A percentile compares a stretch with the other conserved stretches of the same genome.
Evolutionary conservation across 2,888 invertebrate species (phyloP).

Genomic region (Macrophya annulata): DNA sequence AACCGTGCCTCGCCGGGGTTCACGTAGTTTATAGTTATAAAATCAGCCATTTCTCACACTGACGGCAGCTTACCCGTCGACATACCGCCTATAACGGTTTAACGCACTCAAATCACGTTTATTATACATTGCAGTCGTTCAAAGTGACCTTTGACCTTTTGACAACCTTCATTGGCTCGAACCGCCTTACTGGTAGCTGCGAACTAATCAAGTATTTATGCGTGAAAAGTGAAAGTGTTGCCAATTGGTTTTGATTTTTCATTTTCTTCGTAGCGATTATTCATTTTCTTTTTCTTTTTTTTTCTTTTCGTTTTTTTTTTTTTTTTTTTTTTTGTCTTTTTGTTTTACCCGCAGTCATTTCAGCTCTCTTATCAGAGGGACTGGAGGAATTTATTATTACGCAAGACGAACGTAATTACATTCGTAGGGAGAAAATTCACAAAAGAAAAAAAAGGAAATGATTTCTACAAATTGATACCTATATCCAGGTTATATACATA

Average conservation of each 20-base stretch:
- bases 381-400: background rate
- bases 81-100: background rate
- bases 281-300: too few relatives aligned
- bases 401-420: background rate
- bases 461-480: background rate
- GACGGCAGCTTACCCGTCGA: background rate
- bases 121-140: background rate
- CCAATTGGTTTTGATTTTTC: background rate
- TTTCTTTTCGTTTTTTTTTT: too few relatives aligned
- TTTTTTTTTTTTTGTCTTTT: too few relatives aligned
- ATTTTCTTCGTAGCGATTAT: background rate
- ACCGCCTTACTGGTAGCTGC: background rate
- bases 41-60: background rate
- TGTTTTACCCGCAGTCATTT: background rate
- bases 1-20: constrained; percentile 64
- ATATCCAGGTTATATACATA: too few relatives aligned
- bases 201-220: background rate
- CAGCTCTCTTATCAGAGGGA: background rate
- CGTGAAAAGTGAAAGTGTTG: constrained; percentile 35
- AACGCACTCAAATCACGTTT: background rate
- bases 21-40: constrained; percentile 24
- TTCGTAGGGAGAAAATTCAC: background rate
- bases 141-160: constrained; percentile 15
- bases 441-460: background rate
- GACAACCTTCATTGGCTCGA: background rate